Evolutionary conservation across 2,113 vertebrate genomes (phyloP).

Genomic region (Jaculus jaculus): DNA sequence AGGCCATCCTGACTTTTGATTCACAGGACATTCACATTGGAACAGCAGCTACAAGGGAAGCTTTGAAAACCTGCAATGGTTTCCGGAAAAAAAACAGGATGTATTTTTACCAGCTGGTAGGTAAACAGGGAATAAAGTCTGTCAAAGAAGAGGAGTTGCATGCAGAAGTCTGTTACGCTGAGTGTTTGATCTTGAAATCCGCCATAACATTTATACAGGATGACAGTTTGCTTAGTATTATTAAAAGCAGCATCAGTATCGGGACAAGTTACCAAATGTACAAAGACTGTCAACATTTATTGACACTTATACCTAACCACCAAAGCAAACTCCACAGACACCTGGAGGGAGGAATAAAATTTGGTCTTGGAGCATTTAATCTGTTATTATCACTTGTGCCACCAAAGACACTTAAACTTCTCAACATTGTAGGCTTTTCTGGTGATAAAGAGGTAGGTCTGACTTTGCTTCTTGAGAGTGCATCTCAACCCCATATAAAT

Average conservation of each 20-base stretch:
- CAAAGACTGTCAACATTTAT: conserved; percentile 70
- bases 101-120: conserved; percentile 56
- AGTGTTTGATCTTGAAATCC: conserved; percentile 74
- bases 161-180: conserved; percentile 75
- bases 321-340: conserved; percentile 67
- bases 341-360: conserved; percentile 67
- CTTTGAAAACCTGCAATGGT: conserved; percentile 71
- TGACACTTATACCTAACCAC: conserved; percentile 38
- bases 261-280: conserved; percentile 77
- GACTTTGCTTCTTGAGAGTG: conserved; percentile 85
- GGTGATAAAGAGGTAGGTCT: conserved; percentile 84
- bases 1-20: conserved; percentile 72
- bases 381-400: conserved; percentile 74
- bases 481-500: conserved; percentile 84
- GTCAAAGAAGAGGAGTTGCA: conserved; percentile 75
- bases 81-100: conserved; percentile 64
- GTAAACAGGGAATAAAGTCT: conserved; percentile 42
- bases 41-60: conserved; percentile 45
- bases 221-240: conserved; percentile 60
- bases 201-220: conserved; percentile 60
- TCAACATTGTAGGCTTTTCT: conserved; percentile 65
- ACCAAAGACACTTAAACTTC: conserved; percentile 63
- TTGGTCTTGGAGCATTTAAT: conserved; percentile 74
- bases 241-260: conserved; percentile 61
- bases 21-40: conserved; percentile 62